Evolutionary conservation across 1,140 invertebrate species (phyloP).

Genomic region (Calliopsis andreniformis): DNA sequence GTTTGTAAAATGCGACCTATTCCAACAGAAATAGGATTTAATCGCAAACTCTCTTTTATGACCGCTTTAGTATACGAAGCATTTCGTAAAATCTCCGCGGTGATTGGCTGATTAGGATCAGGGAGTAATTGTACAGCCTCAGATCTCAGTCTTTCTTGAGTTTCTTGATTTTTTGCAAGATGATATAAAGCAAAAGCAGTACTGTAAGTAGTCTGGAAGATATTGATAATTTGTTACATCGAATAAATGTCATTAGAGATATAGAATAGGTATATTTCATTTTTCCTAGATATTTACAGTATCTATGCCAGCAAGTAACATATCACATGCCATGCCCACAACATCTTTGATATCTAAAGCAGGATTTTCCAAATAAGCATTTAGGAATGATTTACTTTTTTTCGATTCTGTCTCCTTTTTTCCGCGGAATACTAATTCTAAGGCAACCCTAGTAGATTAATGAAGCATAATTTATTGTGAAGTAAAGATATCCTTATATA

Average conservation of each 20-base stretch:
- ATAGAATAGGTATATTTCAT: conserved; percentile 12
- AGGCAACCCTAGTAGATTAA: conserved; percentile 83
- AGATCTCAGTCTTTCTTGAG: conserved; percentile 87
- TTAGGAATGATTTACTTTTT: conserved; percentile 82
- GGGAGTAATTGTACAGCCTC: conserved; percentile 85
- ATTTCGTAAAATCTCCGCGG: conserved; percentile 82
- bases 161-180: conserved; percentile 86
- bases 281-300: conserved; percentile 83
- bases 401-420: conserved; percentile 74
- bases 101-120: conserved; percentile 81
- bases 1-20: conserved; percentile 89
- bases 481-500: no score
- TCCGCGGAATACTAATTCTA: conserved; percentile 85
- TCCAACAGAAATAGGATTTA: conserved; percentile 92
- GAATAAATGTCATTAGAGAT: no score
- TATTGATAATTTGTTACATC: conserved; percentile 5
- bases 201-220: conserved; percentile 89
- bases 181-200: conserved; percentile 91
- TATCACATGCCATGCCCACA: conserved; percentile 90
- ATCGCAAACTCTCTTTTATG: conserved; percentile 91
- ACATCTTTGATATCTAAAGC: conserved; percentile 89
- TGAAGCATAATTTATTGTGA: conserved; percentile 4
- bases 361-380: conserved; percentile 85
- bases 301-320: conserved; percentile 92
- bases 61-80: conserved; percentile 89